Conservation (phyloP, 2,113 vertebrate species). For the Protomyctophum bolini region DNA sequence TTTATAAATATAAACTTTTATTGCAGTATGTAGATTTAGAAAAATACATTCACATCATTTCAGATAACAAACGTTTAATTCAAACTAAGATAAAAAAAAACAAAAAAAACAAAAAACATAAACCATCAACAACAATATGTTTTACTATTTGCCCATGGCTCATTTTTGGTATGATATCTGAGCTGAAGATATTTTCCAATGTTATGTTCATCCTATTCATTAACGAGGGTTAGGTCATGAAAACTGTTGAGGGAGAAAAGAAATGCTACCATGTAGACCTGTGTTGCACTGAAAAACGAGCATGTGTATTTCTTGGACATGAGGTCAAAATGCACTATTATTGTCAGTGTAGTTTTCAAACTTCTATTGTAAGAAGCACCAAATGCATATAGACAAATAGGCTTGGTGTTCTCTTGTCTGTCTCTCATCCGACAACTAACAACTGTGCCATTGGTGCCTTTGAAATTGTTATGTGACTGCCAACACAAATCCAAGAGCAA, state of each 20-base stretch:
- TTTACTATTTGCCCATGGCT: constrained; percentile 82
- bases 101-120: constrained; percentile 20
- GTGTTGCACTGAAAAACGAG: constrained; percentile 34
- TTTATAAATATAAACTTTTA: constrained; percentile 99
- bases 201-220: constrained; percentile 49
- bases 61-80: constrained; percentile 95
- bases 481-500: constrained; percentile 3
- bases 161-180: constrained; percentile 91
- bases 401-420: constrained; percentile 52
- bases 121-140: constrained; percentile 37
- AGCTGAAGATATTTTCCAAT: constrained; percentile 68
- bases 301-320: constrained; percentile 34
- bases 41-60: constrained; percentile 99
- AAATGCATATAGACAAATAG: constrained; percentile 60
- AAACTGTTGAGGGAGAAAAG: constrained; percentile 16
- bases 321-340: constrained; percentile 59
- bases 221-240: constrained; percentile 32
- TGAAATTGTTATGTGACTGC: constrained; percentile 21
- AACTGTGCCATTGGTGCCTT: constrained; percentile 41
- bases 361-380: constrained; percentile 53
- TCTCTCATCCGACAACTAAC: constrained; percentile 43
- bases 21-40: constrained; percentile 97
- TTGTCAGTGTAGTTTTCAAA: constrained; percentile 43
- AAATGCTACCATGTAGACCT: constrained; percentile 17
- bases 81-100: constrained; percentile 72